Percentiles rank a stretch among this genome's conserved stretches.
Conservation (phyloP, 2,888 invertebrate genomes). For the Drosophila dives region DNA sequence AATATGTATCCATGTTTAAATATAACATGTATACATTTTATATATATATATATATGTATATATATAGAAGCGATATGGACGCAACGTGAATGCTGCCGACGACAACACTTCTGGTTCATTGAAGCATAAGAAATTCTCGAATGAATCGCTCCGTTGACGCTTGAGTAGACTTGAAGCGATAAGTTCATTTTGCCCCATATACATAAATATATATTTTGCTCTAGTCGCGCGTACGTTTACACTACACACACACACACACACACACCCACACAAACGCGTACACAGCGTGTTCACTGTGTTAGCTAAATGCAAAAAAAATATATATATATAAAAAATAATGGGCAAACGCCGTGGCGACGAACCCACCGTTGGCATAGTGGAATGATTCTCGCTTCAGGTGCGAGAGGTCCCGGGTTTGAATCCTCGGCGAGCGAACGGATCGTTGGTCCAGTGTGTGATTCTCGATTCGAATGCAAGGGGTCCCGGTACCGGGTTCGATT, state of each 20-base stretch:
- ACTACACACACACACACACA: background rate
- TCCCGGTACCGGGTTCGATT: no score
- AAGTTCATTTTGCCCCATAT: conserved; percentile 75
- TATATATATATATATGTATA: conserved; percentile 22
- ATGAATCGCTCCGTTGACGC: conserved; percentile 79
- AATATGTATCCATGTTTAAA: conserved; percentile 6
- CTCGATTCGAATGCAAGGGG: no score
- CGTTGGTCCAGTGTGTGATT: no score
- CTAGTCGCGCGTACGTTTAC: conserved; percentile 60
- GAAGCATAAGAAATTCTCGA: conserved; percentile 80
- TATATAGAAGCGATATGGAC: conserved; percentile 40
- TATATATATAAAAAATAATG: conserved; percentile 8
- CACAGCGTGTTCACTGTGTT: background rate
- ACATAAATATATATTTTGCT: conserved; percentile 73
- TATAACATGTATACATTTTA: conserved; percentile 25
- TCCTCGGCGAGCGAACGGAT: no score
- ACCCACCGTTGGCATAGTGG: no score
- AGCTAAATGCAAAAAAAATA: background rate
- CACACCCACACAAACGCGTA: background rate
- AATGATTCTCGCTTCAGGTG: no score
- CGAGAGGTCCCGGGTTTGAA: no score
- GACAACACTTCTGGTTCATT: conserved; percentile 78
- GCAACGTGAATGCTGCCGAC: conserved; percentile 48
- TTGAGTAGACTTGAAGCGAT: conserved; percentile 80
- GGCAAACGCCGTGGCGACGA: no score